Conservation (phyloP, 1,140 invertebrate species). For the Plodia interpunctella region DNA sequence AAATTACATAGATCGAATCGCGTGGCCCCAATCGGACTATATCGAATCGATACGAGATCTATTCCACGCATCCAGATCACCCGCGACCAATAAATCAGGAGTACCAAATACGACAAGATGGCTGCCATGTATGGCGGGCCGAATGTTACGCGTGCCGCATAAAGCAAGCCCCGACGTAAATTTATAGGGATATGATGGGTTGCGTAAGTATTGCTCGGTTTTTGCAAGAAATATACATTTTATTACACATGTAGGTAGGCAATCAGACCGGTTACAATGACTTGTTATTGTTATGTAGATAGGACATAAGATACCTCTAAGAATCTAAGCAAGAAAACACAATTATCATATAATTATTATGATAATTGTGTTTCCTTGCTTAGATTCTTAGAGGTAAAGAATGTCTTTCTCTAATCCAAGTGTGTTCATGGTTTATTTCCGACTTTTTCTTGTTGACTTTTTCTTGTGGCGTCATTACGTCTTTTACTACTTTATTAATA, state of each 20-base stretch:
- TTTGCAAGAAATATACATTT: conserved; percentile 3
- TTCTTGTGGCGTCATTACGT: no score
- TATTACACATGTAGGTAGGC: not conserved
- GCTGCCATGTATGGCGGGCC: conserved; percentile 37
- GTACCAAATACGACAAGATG: conserved; percentile 45
- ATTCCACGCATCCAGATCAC: conserved; percentile 64
- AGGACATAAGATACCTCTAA: no score
- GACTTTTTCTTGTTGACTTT: no score
- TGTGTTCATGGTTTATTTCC: no score
- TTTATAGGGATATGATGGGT: conserved; percentile 46
- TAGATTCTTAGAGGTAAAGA: no score
- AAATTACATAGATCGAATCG: not conserved
- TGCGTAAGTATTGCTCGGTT: not conserved
- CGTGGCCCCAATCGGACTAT: not conserved
- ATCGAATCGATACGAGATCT: conserved; percentile 39
- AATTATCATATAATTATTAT: no score
- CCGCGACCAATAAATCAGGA: conserved; percentile 57
- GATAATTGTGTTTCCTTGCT: no score
- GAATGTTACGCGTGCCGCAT: conserved; percentile 38
- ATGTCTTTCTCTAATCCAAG: no score
- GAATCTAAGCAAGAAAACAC: no score
- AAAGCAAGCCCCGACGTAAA: conserved; percentile 26
- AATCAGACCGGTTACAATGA: not conserved
- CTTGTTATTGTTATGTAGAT: no score
- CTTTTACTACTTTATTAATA: no score